Evolutionary conservation across 2,888 invertebrate genomes (phyloP).

Genomic region (Agrochola macilenta): DNA sequence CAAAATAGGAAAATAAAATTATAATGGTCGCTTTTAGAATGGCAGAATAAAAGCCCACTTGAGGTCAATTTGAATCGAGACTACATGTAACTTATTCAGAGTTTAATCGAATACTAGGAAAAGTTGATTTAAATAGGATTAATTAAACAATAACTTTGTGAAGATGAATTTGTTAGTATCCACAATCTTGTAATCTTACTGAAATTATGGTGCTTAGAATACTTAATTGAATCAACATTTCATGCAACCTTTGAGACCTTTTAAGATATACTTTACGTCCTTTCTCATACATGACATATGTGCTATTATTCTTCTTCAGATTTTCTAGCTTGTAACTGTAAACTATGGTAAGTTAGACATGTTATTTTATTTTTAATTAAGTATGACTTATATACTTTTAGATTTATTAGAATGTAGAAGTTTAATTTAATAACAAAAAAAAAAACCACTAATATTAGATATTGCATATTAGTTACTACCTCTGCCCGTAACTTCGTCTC

Average conservation of each 20-base stretch:
- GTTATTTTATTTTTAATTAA: not conserved
- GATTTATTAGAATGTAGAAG: not conserved
- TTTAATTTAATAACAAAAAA: too few relatives aligned
- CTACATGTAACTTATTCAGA: slow-evolving; percentile 19
- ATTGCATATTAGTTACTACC: too few relatives aligned
- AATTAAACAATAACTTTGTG: slow-evolving; percentile 35
- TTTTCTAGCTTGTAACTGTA: not conserved
- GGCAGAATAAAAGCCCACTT: slow-evolving; percentile 9
- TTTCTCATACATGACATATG: not conserved
- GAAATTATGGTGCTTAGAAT: slow-evolving; percentile 5
- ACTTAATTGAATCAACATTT: not conserved
- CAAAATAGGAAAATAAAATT: slow-evolving; percentile 23
- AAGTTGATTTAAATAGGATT: slow-evolving; percentile 32
- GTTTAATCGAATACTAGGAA: slow-evolving; percentile 18
- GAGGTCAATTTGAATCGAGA: slow-evolving; percentile 23
- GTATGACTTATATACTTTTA: too few relatives aligned
- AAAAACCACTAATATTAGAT: too few relatives aligned
- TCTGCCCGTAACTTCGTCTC: too few relatives aligned
- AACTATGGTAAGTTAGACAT: not conserved
- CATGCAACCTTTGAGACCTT: not conserved
- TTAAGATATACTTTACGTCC: not conserved
- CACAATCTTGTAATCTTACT: slow-evolving; percentile 19
- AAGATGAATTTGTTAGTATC: slow-evolving; percentile 1
- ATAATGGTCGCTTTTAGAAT: slow-evolving; percentile 10
- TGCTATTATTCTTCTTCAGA: not conserved